Percentiles rank a stretch among this genome's conserved stretches.
Evolutionary conservation across 2,888 invertebrate genomes (phyloP).

Genomic region (Agrypnus murinus): DNA sequence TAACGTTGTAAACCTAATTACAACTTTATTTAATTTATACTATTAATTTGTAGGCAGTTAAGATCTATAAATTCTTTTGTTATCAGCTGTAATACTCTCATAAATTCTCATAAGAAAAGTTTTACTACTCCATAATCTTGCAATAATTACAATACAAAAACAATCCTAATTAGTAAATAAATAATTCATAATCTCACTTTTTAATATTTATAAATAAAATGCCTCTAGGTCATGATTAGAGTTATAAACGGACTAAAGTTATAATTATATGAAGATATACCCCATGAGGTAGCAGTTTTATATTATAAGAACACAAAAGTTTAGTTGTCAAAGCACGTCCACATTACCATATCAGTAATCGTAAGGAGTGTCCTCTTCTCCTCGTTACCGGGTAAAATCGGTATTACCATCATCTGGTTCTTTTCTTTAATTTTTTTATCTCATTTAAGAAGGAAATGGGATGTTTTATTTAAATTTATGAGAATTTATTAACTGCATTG

Average conservation of each 20-base stretch:
- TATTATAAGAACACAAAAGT: conserved; percentile 27
- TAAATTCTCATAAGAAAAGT: too few relatives aligned
- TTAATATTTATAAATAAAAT: neutral
- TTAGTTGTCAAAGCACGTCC: conserved; percentile 27
- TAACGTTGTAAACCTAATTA: too few relatives aligned
- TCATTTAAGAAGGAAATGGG: too few relatives aligned
- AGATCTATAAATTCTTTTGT: too few relatives aligned
- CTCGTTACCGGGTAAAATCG: conserved; percentile 14
- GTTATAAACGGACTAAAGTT: neutral
- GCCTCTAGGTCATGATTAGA: neutral
- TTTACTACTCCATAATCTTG: too few relatives aligned
- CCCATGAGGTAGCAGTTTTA: conserved; percentile 21
- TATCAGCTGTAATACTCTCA: too few relatives aligned
- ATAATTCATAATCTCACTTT: conserved; percentile 7
- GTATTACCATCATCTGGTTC: neutral
- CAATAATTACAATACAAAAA: too few relatives aligned
- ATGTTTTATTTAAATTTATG: too few relatives aligned
- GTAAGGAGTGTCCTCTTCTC: conserved; percentile 9
- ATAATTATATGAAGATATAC: conserved; percentile 13
- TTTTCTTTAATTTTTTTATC: too few relatives aligned
- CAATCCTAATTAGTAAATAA: neutral
- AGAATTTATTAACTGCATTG: too few relatives aligned
- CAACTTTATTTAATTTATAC: too few relatives aligned
- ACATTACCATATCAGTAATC: conserved; percentile 15
- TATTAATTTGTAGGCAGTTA: too few relatives aligned